phyloP scores from a whole-genome alignment of 1,140 invertebrate genomes.

The Adoxophyes honmai region DNA sequence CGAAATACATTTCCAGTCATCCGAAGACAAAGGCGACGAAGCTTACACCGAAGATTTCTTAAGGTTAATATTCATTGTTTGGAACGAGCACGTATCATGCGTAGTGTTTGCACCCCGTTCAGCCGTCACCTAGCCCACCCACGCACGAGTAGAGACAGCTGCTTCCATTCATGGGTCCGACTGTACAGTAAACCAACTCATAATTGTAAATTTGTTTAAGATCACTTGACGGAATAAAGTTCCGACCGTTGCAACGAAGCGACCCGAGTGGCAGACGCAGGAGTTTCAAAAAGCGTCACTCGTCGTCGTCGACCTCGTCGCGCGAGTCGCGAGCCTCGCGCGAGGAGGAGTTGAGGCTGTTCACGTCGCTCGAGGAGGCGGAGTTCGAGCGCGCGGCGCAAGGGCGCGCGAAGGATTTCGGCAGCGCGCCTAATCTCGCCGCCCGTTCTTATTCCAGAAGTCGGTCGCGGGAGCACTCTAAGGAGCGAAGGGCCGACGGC shows the following conservation, averaged over 20 bases:
- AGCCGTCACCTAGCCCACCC: slow-evolving; percentile 43
- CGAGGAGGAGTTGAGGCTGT: slow-evolving; percentile 79
- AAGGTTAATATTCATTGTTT: slow-evolving; percentile 70
- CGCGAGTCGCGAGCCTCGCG: slow-evolving; percentile 77
- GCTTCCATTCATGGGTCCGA: slow-evolving; percentile 37
- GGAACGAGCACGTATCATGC: slow-evolving; percentile 31
- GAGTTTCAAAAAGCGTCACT: slow-evolving; percentile 78
- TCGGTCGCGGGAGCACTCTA: slow-evolving; percentile 64
- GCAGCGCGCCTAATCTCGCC: slow-evolving; percentile 70
- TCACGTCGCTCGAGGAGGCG: slow-evolving; percentile 79
- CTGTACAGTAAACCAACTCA: slow-evolving; percentile 57
- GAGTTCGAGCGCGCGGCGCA: slow-evolving; percentile 70
- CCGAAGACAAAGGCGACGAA: slow-evolving; percentile 44
- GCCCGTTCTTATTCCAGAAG: slow-evolving; percentile 74
- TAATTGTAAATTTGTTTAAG: slow-evolving; percentile 73
- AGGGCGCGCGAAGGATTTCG: slow-evolving; percentile 41
- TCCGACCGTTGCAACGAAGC: slow-evolving; percentile 75
- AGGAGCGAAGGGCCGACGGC: slow-evolving; percentile 46
- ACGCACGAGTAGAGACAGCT: slow-evolving; percentile 41
- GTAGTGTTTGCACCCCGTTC: slow-evolving; percentile 35
- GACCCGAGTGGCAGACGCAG: slow-evolving; percentile 77
- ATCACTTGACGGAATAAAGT: slow-evolving; percentile 79
- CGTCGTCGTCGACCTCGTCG: slow-evolving; percentile 78
- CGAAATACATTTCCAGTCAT: slow-evolving; percentile 74
- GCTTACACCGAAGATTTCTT: slow-evolving; percentile 70